Percentiles rank a stretch among this genome's conserved stretches.
Conservation (phyloP, 92 coral and sea anemone genomes). For the Porites lobata region DNA sequence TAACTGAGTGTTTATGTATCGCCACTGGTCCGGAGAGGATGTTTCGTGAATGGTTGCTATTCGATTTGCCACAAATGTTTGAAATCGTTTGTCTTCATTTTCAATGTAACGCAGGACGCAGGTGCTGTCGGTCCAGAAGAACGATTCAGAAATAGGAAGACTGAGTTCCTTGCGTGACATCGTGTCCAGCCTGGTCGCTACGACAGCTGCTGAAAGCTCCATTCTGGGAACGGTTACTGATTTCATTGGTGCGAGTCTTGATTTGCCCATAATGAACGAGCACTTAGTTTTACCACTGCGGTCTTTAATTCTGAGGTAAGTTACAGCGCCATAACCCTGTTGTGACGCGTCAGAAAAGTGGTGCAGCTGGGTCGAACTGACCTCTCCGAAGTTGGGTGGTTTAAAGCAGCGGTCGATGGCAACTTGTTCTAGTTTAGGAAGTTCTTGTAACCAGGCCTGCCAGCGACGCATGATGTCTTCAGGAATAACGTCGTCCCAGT, state of each 20-base stretch:
- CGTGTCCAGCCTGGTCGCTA: slow-evolving; percentile 44
- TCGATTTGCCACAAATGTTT: slow-evolving; percentile 20
- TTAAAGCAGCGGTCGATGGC: background rate
- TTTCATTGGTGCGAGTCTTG: slow-evolving; percentile 27
- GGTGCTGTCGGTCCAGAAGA: slow-evolving; percentile 55
- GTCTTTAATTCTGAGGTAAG: slow-evolving; percentile 25
- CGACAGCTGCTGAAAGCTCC: slow-evolving; percentile 39
- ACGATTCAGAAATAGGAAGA: slow-evolving; percentile 23
- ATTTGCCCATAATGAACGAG: slow-evolving; percentile 41
- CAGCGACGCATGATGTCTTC: background rate
- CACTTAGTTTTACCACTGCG: background rate
- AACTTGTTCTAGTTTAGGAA: too few species aligned
- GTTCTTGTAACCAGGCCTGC: too few species aligned
- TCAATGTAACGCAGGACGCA: slow-evolving; percentile 32
- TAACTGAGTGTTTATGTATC: slow-evolving; percentile 25
- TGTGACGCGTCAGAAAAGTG: slow-evolving; percentile 12
- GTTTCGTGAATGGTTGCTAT: slow-evolving; percentile 49
- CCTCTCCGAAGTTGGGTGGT: slow-evolving; percentile 4
- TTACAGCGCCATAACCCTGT: slow-evolving; percentile 31
- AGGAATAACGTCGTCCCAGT: background rate
- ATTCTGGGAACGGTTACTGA: slow-evolving; percentile 12
- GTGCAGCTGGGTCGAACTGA: too few species aligned
- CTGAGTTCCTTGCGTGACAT: slow-evolving; percentile 33
- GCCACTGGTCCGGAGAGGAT: slow-evolving; percentile 54
- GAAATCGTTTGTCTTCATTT: slow-evolving; percentile 43